A percentile compares a stretch with the other conserved stretches of the same genome.
These are phyloP conservation scores for Erinaceus europaeus DNA, from an alignment of 2,113 vertebrate species.

Conservation along the genomic window DNA sequence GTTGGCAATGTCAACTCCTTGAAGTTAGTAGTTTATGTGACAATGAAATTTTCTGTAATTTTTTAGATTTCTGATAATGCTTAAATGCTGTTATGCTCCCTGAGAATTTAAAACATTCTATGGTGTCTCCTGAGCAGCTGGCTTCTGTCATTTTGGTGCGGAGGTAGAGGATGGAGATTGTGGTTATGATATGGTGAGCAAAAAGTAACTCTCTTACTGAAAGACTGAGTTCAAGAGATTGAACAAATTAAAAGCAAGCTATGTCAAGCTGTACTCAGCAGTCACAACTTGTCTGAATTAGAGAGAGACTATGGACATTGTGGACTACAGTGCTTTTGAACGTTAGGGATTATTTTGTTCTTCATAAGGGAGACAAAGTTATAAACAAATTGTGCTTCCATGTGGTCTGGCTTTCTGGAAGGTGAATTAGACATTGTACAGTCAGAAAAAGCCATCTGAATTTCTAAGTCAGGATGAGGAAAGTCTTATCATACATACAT, in stretches of 20 bases:
- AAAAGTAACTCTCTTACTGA: background rate
- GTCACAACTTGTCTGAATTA: background rate
- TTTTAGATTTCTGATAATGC: no score
- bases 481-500: background rate
- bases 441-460: background rate
- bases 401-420: background rate
- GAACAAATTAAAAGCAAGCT: background rate
- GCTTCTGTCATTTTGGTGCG: background rate
- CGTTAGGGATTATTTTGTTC: background rate
- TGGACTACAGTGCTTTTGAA: background rate
- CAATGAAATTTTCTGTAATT: background rate
- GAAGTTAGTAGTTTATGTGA: background rate
- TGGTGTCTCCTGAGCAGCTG: background rate
- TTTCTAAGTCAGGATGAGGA: background rate
- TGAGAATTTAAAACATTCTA: background rate
- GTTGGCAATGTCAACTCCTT: background rate
- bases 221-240: background rate
- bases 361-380: background rate
- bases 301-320: background rate
- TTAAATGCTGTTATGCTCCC: background rate
- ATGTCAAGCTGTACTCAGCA: background rate
- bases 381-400: background rate
- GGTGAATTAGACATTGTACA: background rate
- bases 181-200: no score
- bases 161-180: background rate